A percentile compares a stretch with the other conserved stretches of the same genome.
These are phyloP conservation scores for Rostratula benghalensis DNA, from an alignment of 2,113 vertebrate genomes.

Conservation along the genomic window DNA sequence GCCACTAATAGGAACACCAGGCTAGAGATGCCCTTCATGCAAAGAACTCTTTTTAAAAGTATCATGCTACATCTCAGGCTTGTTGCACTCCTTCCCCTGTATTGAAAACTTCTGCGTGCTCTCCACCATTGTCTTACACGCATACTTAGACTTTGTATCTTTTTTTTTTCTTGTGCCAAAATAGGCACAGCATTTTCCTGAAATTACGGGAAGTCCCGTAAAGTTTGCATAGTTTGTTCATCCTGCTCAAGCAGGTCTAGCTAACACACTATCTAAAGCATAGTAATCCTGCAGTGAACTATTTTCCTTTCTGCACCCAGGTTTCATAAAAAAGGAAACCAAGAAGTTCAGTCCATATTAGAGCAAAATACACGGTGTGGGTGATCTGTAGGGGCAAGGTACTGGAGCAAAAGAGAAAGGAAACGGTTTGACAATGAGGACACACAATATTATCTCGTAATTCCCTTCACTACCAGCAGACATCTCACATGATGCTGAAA, in stretches of 20 bases:
- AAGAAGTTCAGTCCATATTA: background rate
- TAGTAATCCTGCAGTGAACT: background rate
- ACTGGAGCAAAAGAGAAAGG: background rate
- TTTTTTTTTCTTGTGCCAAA: background rate
- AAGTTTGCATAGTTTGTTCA: background rate
- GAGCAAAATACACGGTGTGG: background rate
- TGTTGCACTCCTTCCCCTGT: background rate
- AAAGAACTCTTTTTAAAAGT: background rate
- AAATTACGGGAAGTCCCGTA: background rate
- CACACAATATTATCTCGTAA: background rate
- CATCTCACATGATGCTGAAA: background rate
- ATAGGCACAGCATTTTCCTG: background rate
- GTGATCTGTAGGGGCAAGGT: background rate
- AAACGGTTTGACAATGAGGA: background rate
- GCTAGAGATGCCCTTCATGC: background rate
- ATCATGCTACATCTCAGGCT: background rate
- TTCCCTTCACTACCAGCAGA: background rate
- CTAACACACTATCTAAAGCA: background rate
- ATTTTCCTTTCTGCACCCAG: background rate
- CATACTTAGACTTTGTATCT: background rate
- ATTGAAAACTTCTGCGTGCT: background rate
- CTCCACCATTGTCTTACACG: background rate
- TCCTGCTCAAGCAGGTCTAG: background rate
- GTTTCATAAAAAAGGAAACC: background rate
- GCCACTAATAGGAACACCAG: background rate